Evolutionary conservation across 2,797 vertebrate species (phyloP).

Genomic region (Triplophysa bombifrons): DNA sequence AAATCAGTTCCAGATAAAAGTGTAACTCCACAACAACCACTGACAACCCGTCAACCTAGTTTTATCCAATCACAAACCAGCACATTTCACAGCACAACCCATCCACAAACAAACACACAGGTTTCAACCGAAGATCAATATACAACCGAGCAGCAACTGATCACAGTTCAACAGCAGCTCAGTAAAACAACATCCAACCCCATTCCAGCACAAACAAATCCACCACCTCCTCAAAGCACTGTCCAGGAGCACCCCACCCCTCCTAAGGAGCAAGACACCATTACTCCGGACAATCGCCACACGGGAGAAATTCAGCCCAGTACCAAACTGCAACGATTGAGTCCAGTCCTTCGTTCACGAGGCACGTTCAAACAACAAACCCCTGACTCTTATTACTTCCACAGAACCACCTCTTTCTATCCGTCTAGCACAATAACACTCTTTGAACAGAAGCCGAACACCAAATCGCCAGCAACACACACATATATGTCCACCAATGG

Average conservation of each 20-base stretch:
- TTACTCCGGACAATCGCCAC: slow-evolving; percentile 6
- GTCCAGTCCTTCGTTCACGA: slow-evolving; percentile 41
- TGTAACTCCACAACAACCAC: background rate
- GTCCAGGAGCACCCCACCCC: background rate
- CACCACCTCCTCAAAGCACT: slow-evolving; percentile 20
- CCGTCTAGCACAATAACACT: slow-evolving; percentile 26
- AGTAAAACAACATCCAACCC: slow-evolving; percentile 5
- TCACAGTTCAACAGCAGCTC: slow-evolving; percentile 2
- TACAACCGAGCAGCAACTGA: background rate
- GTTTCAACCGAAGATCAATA: slow-evolving; percentile 35
- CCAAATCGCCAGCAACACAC: slow-evolving; percentile 7
- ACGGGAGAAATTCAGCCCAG: slow-evolving; percentile 43
- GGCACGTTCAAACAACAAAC: slow-evolving; percentile 22
- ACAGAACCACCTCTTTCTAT: slow-evolving; percentile 4
- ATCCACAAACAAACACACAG: slow-evolving; percentile 11
- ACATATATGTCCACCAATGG: slow-evolving; percentile 2
- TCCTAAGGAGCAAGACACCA: slow-evolving; percentile 12
- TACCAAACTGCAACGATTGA: slow-evolving; percentile 36
- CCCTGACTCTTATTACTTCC: slow-evolving; percentile 6
- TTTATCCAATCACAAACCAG: background rate
- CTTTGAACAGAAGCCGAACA: slow-evolving; percentile 5
- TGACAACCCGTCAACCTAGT: background rate
- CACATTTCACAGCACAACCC: slow-evolving; percentile 9
- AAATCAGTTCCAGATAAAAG: slow-evolving; percentile 5
- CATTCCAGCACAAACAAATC: slow-evolving; percentile 5